phyloP scores from a whole-genome alignment of 2,113 vertebrate species.

The Malaclemys terrapin region DNA sequence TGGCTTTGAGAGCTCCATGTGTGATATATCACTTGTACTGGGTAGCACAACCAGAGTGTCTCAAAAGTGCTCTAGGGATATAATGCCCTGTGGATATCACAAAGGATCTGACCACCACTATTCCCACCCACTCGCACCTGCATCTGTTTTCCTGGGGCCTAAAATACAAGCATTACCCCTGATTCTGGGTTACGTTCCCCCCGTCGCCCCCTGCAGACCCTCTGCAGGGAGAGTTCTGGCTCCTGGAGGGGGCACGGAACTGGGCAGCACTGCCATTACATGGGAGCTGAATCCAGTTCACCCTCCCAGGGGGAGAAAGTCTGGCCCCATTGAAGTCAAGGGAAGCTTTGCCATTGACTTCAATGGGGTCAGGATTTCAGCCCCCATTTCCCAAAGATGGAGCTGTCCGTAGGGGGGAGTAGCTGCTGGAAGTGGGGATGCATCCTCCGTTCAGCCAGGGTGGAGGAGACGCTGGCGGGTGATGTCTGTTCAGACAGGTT shows the following conservation, averaged over 20 bases:
- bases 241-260: background rate
- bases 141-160: background rate
- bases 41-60: background rate
- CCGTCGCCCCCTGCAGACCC: background rate
- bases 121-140: background rate
- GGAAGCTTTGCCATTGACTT: no score
- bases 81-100: background rate
- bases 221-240: background rate
- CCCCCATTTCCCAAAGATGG: background rate
- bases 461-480: no score
- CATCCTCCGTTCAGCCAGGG: background rate
- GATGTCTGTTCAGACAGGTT: background rate
- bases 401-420: background rate
- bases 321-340: no score
- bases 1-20: background rate
- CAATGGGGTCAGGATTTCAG: background rate
- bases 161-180: background rate
- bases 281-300: background rate
- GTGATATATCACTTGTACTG: background rate
- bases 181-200: background rate
- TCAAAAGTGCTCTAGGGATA: background rate
- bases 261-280: background rate
- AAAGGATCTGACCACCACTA: background rate
- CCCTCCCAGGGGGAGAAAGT: background rate
- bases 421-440: background rate